phyloP scores from a whole-genome alignment of 2,888 invertebrate genomes.

The Kuschelorhynchus macadamiae region DNA sequence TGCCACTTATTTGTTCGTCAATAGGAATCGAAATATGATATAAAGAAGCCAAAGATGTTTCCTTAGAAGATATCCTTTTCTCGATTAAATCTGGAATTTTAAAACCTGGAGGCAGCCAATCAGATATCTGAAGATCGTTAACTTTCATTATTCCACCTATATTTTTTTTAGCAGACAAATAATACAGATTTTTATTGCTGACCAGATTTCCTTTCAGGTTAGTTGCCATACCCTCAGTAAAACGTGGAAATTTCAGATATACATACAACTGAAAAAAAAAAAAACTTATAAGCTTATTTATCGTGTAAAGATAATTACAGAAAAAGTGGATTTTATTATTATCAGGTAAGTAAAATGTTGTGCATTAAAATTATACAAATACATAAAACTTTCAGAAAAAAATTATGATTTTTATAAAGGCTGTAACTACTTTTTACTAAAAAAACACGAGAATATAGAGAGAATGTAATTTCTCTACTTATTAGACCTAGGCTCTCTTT shows the following conservation, averaged over 20 bases:
- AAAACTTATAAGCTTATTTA: no score
- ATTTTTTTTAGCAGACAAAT: conserved; percentile 74
- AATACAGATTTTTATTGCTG: conserved; percentile 89
- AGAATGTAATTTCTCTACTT: no score
- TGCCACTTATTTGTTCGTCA: conserved; percentile 67
- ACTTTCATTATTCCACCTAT: conserved; percentile 76
- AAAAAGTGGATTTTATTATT: no score
- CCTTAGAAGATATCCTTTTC: conserved; percentile 64
- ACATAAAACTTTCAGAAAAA: no score
- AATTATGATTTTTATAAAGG: no score
- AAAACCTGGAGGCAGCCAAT: conserved; percentile 88
- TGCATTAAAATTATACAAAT: no score
- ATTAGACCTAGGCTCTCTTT: no score
- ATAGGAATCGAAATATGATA: conserved; percentile 67
- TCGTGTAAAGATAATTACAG: no score
- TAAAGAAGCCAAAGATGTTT: conserved; percentile 68
- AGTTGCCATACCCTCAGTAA: conserved; percentile 86
- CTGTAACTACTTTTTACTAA: no score
- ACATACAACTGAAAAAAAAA: conserved; percentile 72
- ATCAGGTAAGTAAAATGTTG: no score
- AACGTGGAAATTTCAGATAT: conserved; percentile 76
- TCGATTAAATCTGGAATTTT: conserved; percentile 72
- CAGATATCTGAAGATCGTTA: conserved; percentile 77
- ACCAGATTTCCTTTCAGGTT: conserved; percentile 79
- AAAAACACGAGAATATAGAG: no score